Base-by-base conservation (phyloP, 2,888 invertebrate species). In the Troides oblongomaculatus region DNA sequence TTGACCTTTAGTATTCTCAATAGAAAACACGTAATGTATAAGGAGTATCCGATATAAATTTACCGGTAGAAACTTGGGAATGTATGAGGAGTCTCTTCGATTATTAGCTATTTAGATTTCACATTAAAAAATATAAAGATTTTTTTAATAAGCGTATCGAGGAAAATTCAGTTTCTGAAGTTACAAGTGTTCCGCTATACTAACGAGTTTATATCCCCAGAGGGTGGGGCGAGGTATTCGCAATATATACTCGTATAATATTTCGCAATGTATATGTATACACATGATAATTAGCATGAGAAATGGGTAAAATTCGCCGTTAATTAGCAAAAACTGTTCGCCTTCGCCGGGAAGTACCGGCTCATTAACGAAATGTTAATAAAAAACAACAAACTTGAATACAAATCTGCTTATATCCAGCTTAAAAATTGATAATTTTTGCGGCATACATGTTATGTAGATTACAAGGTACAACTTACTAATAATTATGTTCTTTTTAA, bases 251-350 rank as follows among this genome's bases (percentile, higher is more conserved):
- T 21, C 21, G 21, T 21, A 21, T 21, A 21, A 21, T 21, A 21
- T 21, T 21, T 21, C 21, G 21, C 21, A 21, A 21, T 25, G 4
- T 2, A 25, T 25, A 39, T 43, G 61, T 62, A 56, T 43, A 56
- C 4, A 62, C 18, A 50, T 25, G 18, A 53, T 63, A 5, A 69
- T 69, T 69, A 56, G 30, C 69, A 64, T 69, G 25, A 25, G 60
- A 69, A 61, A 64, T 61, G 43, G 64, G 61, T 53, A 69, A 61
- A 64, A 56, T 56, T 50, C 64, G 64, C 61, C 61, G 61, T 59
- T 60, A 64, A 68, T 60, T 58, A 69, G 69, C 64, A 64, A 64
- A 64, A 61, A 64, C 23, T 64, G 53, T 17, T 21, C 62, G 43
- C 56, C 2, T 61, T 64, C 25, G 53, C 56, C 56, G 56, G 64